These are phyloP conservation scores for Notiomystis cincta DNA, from an alignment of 2,113 vertebrate species.

Conservation along the genomic window DNA sequence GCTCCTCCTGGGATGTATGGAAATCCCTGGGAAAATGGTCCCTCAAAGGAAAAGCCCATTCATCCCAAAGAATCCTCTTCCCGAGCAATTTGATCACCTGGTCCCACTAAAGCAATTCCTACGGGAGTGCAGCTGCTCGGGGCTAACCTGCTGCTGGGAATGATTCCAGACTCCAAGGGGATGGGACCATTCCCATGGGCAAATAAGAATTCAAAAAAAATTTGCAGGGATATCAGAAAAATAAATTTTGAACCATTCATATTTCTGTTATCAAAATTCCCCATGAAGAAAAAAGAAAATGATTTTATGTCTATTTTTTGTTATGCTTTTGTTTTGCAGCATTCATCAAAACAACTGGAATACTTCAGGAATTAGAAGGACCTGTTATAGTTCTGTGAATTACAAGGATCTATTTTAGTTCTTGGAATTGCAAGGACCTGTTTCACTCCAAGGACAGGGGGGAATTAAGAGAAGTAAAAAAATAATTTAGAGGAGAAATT, in stretches of 20 bases:
- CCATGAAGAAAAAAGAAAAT: accelerated
- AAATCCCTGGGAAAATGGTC: not conserved
- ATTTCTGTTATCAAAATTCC: not conserved
- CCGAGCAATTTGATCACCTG: not conserved
- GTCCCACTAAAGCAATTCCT: conserved; percentile 3
- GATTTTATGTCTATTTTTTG: not conserved
- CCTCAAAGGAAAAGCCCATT: not conserved
- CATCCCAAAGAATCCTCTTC: not conserved
- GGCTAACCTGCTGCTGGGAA: not conserved
- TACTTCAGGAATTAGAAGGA: not conserved
- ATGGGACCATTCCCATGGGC: accelerated
- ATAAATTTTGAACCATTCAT: accelerated
- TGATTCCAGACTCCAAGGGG: accelerated
- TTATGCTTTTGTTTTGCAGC: accelerated
- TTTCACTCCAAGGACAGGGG: accelerated
- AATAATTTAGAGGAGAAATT: not conserved
- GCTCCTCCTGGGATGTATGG: not conserved
- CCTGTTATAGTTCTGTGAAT: not conserved
- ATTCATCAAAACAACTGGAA: not conserved
- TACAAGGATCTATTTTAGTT: not conserved
- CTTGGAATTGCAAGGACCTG: not conserved
- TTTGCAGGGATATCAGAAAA: not conserved
- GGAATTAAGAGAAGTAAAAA: not conserved
- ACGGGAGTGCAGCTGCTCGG: accelerated
- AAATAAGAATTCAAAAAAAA: not conserved